Base-by-base conservation (phyloP, 2,888 invertebrate genomes). In the Arge pagana region DNA sequence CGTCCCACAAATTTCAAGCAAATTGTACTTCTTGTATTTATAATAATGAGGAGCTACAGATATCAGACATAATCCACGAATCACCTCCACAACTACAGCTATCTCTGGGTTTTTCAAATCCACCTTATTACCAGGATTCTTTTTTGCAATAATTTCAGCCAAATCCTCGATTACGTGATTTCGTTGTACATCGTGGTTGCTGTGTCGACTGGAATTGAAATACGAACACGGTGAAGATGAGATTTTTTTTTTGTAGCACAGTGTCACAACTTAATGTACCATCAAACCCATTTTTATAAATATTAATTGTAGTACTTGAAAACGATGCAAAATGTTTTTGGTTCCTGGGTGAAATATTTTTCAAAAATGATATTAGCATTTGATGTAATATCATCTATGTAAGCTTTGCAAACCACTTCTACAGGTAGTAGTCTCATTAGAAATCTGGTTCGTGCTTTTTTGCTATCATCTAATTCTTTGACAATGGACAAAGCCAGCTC, bases 351-450 rank as follows among this genome's bases (percentile, higher is more conserved):
- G 71, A 95, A 92, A 69, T 87, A 84, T 67, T 86, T 86, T 52
- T 90, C 87, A 58, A 90, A 83, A 13, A 93, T 72, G 45, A 78
- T 76, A 42, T 84, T 84, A 0, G 86, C 85, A 48, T 84, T 81
- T 58, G 82, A 80, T 68, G 82, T 82, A 6, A 93, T 90, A 51
- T 91, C 90, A n/a, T 85, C 84, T 45, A 89, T 70, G 60, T 86
- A 85, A 1, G 94, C 90, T 67, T 85, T 88, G 71, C 94, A 96
- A n/a, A 67, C 59, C 0, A 81, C 78, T 78, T 89, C 85, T 48
- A 96, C 84, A 0, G 96, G 96, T 11, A 94, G 74, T 56, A 96
- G 76, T 52, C 95, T 83, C 10, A 93, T 69, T 2, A 96, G 81
- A 76, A 85, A 89, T 61, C 89, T 82, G 0, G 90, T 86, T 75